phyloP scores from a whole-genome alignment of 1,140 invertebrate genomes.

The Calliphora vicina region DNA sequence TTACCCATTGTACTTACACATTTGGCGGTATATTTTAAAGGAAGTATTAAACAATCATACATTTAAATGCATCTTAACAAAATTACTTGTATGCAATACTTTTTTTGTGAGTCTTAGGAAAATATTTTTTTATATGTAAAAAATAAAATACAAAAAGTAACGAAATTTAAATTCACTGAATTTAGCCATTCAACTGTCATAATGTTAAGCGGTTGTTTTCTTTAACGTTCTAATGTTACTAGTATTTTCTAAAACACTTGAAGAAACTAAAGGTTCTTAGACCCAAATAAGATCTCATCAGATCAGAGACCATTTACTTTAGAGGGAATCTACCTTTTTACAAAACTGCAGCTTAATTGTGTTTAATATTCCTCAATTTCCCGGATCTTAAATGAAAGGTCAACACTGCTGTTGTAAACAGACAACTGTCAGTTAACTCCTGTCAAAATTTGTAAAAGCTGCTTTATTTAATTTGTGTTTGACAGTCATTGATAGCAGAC shows the following conservation, averaged over 20 bases:
- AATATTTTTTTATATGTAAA: neutral
- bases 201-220: constrained; percentile 6
- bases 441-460: no score
- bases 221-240: neutral
- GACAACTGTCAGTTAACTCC: no score
- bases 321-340: no score
- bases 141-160: neutral
- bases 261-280: no score
- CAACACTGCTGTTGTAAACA: no score
- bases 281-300: no score
- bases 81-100: neutral
- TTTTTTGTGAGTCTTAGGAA: neutral
- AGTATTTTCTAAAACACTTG: neutral
- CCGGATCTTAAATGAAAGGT: no score
- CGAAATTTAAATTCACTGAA: neutral
- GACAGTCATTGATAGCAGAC: no score
- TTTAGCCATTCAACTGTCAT: constrained; percentile 9
- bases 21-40: neutral
- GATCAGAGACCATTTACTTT: no score
- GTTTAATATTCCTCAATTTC: no score
- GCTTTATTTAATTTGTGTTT: no score
- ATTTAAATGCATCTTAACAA: neutral
- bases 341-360: no score
- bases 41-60: neutral
- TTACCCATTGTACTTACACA: neutral